Evolutionary conservation across 2,888 invertebrate species (phyloP), one percentile per base, ranked within the genome.

Genomic region (Druceiella hillmani): DNA sequence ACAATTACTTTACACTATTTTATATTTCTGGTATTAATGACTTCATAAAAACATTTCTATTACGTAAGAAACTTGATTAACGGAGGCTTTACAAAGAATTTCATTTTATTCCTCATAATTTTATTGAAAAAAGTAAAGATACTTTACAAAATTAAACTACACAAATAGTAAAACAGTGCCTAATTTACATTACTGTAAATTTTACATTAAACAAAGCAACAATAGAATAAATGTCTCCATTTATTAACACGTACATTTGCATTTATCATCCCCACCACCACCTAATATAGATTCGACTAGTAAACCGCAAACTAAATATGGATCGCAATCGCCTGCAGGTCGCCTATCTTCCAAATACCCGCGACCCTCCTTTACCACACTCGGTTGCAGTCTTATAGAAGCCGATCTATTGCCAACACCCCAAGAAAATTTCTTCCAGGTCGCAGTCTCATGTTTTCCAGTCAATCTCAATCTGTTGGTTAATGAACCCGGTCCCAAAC

Each of bases 321-420:
- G 92, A 66, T 93, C 93, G 62, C 88, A 88, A 61, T 93, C 93
- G 40, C 88, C 90, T 41, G 83, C 81, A 22, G 93, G 93, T 54
- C 97, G 76, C 50, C 95, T 76, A 64, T 97, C 97, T 68, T 97
- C 97, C 52, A 97, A 74, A 58, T 93, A 97, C 2, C 95, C 95
- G 58, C 83, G 86, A 51, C 87, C 87, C 14, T 88, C 87, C 54
- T 89, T 86, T 34, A 89, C 88, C 33, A 90, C 88, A 39, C 82
- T 79, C 33, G 92, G 78, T 17, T 93, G 93, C 52, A 97, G 87
- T 43, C 97, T 84, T 59, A 98, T 87, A 54, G 92, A 92, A 50
- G 87, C 84, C 37, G 87, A 90, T 51, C 95, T 83, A 63, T 91
- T 91, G 33, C 94, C 95, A 4, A 95, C 87, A 28, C 89, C 91